Conservation (phyloP, 2,888 invertebrate species). For the Leptinotarsa haldemani region DNA sequence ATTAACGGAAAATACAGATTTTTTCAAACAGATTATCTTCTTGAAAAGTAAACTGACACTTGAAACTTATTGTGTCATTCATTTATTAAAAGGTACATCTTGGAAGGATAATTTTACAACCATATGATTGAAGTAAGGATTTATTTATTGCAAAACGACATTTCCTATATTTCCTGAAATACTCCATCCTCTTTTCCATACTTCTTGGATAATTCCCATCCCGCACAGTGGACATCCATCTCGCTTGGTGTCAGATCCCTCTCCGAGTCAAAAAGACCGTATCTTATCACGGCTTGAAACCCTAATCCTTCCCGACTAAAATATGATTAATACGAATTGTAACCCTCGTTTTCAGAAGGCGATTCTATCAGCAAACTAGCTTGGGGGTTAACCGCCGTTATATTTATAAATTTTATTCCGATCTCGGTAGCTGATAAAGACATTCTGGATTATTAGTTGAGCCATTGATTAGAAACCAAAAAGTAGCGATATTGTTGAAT, state of each 20-base stretch:
- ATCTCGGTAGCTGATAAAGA: slow-evolving; percentile 31
- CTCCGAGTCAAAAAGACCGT: slow-evolving; percentile 49
- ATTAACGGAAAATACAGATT: too few species aligned
- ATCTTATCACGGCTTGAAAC: slow-evolving; percentile 58
- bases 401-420: slow-evolving; percentile 39
- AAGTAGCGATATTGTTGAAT: slow-evolving; percentile 39
- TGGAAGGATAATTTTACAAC: too few species aligned
- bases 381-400: slow-evolving; percentile 37
- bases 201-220: slow-evolving; percentile 15
- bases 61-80: too few species aligned
- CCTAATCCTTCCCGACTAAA: slow-evolving; percentile 60
- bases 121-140: too few species aligned
- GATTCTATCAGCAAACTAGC: slow-evolving; percentile 42
- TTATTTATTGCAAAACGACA: too few species aligned
- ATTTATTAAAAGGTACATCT: too few species aligned
- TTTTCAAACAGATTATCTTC: too few species aligned
- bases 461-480: slow-evolving; percentile 20
- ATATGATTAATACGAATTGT: slow-evolving; percentile 60
- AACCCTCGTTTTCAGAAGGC: slow-evolving; percentile 46
- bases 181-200: not conserved
- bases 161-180: not conserved
- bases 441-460: slow-evolving; percentile 38
- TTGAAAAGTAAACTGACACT: too few species aligned
- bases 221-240: slow-evolving; percentile 47
- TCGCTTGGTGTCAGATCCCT: slow-evolving; percentile 42